Evolutionary conservation across 2,113 vertebrate species (phyloP).

Genomic region (Mus pahari): DNA sequence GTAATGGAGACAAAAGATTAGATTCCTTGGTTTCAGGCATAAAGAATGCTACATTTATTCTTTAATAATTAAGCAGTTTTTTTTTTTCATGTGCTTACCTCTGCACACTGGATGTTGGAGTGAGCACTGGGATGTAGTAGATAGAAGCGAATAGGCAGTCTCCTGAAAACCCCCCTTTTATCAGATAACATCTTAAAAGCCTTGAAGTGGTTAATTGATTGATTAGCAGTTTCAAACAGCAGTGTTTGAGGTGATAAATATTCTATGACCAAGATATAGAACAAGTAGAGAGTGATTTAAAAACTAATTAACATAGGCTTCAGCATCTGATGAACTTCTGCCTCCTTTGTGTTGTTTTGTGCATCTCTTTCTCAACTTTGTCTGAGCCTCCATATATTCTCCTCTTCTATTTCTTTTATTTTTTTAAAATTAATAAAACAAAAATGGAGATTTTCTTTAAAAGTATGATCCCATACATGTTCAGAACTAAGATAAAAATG

Average conservation of each 20-base stretch:
- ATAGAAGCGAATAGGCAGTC: background rate
- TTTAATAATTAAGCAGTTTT: slow-evolving; percentile 36
- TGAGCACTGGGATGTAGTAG: background rate
- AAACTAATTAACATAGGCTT: slow-evolving; percentile 62
- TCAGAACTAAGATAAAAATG: background rate
- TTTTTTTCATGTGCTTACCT: background rate
- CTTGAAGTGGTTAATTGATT: slow-evolving; percentile 52
- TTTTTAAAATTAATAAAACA: background rate
- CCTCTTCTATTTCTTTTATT: background rate
- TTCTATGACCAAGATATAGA: slow-evolving; percentile 52
- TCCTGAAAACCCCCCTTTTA: background rate
- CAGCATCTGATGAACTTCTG: background rate
- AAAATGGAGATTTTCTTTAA: background rate
- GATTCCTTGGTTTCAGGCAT: background rate
- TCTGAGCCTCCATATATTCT: background rate
- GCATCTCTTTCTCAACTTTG: background rate
- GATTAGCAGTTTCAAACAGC: slow-evolving; percentile 60
- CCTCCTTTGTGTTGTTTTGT: background rate
- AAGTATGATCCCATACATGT: background rate
- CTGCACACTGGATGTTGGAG: background rate
- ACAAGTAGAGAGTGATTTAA: slow-evolving; percentile 28
- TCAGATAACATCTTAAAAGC: background rate
- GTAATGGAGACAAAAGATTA: background rate
- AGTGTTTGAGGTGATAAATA: slow-evolving; percentile 63
- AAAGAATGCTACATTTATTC: background rate